Evolutionary conservation across 2,888 invertebrate species (phyloP).

Genomic region (Heteromurus nitidus): DNA sequence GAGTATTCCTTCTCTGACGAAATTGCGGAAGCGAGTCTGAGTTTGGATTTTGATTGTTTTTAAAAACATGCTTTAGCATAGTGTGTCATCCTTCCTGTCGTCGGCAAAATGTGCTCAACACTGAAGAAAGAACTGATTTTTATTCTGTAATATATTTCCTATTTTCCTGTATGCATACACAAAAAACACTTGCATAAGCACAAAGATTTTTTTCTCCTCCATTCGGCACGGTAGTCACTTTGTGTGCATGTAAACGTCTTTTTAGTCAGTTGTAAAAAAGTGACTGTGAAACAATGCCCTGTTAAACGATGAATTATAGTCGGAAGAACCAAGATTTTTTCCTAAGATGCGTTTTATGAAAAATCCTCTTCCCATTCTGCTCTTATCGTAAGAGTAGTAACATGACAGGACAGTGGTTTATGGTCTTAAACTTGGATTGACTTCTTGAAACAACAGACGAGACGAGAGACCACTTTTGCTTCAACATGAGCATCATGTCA

Average conservation of each 20-base stretch:
- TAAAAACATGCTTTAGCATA: no score
- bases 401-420: constrained; percentile 2
- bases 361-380: neutral
- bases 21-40: no score
- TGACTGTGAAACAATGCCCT: constrained; percentile 31
- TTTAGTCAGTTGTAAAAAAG: neutral
- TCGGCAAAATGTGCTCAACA: no score
- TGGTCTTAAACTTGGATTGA: neutral
- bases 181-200: no score
- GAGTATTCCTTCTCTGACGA: no score
- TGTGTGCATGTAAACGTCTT: neutral
- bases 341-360: neutral
- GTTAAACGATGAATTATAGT: constrained; percentile 36
- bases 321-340: neutral
- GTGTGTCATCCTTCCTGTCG: no score
- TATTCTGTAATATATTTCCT: no score
- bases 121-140: no score
- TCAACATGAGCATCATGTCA: neutral
- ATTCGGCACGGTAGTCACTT: constrained; percentile 3
- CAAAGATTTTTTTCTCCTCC: neutral
- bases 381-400: neutral
- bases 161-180: no score
- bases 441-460: no score
- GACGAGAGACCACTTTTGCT: no score
- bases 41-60: no score